Percentiles rank a stretch among this genome's conserved stretches.
phyloP scores from a whole-genome alignment of 2,888 invertebrate genomes.

The Eristalinus sepulchralis region DNA sequence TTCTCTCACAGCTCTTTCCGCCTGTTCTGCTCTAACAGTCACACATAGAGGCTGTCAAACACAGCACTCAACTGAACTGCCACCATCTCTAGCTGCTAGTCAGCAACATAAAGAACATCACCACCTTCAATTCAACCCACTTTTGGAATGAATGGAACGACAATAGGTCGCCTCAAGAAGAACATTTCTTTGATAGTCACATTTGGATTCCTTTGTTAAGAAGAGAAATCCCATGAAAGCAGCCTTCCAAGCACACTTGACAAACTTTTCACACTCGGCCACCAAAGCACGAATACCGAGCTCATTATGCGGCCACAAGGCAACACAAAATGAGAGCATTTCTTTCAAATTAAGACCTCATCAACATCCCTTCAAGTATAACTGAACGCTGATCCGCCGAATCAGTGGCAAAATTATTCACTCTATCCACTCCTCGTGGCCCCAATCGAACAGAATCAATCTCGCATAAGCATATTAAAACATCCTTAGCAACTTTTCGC shows the following conservation, averaged over 20 bases:
- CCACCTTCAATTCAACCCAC: too few species aligned
- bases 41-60: too few species aligned
- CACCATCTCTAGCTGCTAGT: too few species aligned
- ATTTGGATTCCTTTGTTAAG: too few species aligned
- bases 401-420: slow-evolving; percentile 33
- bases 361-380: slow-evolving; percentile 14
- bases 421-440: slow-evolving; percentile 24
- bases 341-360: slow-evolving; percentile 1
- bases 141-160: too few species aligned
- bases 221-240: too few species aligned
- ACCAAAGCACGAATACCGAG: background rate
- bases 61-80: too few species aligned
- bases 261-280: background rate
- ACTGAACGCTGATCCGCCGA: background rate
- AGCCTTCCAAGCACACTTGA: background rate
- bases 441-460: slow-evolving; percentile 65
- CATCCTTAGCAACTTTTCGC: slow-evolving; percentile 36
- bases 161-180: too few species aligned
- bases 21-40: too few species aligned
- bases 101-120: too few species aligned
- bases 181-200: too few species aligned
- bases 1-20: too few species aligned
- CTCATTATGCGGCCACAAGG: background rate
- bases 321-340: background rate
- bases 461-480: slow-evolving; percentile 53